These are phyloP conservation scores for Notoglanidium macrostoma DNA, from an alignment of 2,797 vertebrate genomes.

Conservation along the genomic window DNA sequence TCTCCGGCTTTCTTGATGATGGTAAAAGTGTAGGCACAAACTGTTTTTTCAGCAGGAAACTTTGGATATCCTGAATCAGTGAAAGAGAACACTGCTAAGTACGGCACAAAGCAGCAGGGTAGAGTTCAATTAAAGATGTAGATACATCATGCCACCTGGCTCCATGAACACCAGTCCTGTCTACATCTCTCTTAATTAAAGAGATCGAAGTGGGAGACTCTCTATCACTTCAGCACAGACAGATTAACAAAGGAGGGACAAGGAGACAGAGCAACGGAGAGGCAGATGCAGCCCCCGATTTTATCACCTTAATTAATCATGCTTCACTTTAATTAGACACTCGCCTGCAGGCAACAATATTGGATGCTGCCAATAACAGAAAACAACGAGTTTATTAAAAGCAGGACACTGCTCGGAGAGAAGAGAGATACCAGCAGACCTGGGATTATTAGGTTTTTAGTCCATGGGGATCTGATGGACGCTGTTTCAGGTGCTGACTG, in stretches of 20 bases:
- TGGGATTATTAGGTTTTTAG: conserved; percentile 31
- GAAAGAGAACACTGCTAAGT: not conserved
- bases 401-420: conserved; percentile 4
- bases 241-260: conserved; percentile 43
- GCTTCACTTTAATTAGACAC: conserved; percentile 61
- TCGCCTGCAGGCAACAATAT: conserved; percentile 54
- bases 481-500: conserved; percentile 41
- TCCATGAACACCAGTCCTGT: conserved; percentile 37
- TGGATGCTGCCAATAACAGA: conserved; percentile 47
- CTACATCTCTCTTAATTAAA: conserved; percentile 58
- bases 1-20: not conserved
- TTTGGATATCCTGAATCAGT: not conserved
- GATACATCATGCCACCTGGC: not conserved
- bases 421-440: conserved; percentile 40
- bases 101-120: not conserved
- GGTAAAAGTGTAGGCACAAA: not conserved
- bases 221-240: conserved; percentile 46
- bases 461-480: conserved; percentile 28
- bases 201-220: conserved; percentile 39
- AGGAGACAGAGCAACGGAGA: not conserved
- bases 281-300: conserved; percentile 22
- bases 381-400: conserved; percentile 42
- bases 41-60: not conserved
- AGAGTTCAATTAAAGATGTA: conserved; percentile 15
- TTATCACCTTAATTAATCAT: conserved; percentile 64